Percentiles rank a stretch among this genome's conserved stretches.
phyloP scores from a whole-genome alignment of 2,113 vertebrate species.

The Dendrocopos noguchii region DNA sequence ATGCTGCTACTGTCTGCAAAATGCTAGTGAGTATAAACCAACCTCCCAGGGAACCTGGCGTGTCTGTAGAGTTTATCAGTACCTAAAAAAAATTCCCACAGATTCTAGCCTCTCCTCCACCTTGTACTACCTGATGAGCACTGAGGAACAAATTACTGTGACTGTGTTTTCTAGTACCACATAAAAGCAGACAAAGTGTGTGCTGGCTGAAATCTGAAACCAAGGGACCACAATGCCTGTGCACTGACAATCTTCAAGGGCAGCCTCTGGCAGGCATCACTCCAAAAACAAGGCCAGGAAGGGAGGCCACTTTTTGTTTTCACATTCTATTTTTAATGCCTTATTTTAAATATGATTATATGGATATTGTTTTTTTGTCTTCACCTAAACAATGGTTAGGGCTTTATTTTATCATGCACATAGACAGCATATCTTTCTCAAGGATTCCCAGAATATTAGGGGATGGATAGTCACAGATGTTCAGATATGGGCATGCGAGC shows the following conservation, averaged over 20 bases:
- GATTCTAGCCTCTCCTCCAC: neutral
- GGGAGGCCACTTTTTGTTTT: neutral
- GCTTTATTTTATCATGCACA: neutral
- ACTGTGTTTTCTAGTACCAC: neutral
- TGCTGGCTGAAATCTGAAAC: neutral
- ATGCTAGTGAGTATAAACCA: neutral
- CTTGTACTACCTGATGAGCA: neutral
- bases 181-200: neutral
- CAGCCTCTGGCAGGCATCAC: neutral
- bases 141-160: neutral
- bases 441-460: neutral
- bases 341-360: conserved; percentile 4
- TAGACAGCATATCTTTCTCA: neutral
- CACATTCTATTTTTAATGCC: neutral
- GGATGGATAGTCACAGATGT: neutral
- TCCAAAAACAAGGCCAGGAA: neutral
- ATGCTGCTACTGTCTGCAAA: fast-evolving
- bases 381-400: neutral
- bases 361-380: neutral
- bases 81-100: neutral
- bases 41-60: neutral
- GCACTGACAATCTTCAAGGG: neutral
- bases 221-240: neutral
- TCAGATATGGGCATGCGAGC: neutral
- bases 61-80: neutral